Conservation (phyloP, 2,113 vertebrate genomes). For the Microcebus lehilahytsara region DNA sequence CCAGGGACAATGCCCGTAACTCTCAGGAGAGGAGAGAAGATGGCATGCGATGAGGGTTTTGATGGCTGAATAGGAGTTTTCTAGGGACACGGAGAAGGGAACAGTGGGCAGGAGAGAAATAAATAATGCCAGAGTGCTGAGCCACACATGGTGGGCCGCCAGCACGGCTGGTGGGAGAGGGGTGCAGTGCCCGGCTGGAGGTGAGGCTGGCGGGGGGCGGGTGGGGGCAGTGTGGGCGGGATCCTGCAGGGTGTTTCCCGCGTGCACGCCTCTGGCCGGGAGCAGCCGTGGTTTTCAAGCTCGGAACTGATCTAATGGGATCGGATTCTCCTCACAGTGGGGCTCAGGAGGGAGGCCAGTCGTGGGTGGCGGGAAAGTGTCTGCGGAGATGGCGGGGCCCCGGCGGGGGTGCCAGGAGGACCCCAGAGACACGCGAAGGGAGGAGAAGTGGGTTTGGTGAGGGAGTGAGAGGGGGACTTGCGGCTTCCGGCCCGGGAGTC, state of each 20-base stretch:
- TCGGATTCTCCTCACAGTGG: neutral
- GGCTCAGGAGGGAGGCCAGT: neutral
- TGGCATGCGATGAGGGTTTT: neutral
- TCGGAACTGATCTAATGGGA: neutral
- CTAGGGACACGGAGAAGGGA: neutral
- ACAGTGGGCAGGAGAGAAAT: neutral
- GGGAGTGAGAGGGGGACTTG: neutral
- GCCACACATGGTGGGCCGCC: neutral
- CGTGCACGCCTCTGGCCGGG: neutral
- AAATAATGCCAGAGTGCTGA: neutral
- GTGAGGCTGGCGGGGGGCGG: neutral
- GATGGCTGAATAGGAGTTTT: neutral
- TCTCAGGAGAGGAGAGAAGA: neutral
- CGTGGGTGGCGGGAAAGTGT: neutral
- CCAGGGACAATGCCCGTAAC: neutral
- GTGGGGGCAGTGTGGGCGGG: neutral
- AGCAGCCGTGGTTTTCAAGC: neutral
- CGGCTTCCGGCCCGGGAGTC: no score
- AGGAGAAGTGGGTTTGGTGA: neutral
- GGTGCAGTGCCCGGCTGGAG: no score
- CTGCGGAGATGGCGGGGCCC: neutral
- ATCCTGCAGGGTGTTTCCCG: no score
- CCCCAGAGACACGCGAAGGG: accelerated
- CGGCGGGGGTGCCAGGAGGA: accelerated
- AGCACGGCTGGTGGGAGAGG: neutral